These are phyloP conservation scores for Ostrea denselamellosa DNA, from an alignment of 1,140 invertebrate genomes.

Conservation along the genomic window DNA sequence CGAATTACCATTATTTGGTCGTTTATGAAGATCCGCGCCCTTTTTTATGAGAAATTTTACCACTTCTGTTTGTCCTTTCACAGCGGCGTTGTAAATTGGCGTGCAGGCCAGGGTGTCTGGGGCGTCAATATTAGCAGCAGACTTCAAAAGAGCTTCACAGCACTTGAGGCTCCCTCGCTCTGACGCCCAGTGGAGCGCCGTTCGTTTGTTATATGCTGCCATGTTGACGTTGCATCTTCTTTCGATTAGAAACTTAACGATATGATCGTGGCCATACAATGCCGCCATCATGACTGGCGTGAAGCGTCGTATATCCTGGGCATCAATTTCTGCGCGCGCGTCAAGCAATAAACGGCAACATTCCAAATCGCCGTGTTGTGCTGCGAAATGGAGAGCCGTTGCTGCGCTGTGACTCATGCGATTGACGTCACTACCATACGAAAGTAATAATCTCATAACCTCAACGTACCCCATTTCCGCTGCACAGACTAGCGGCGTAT, in stretches of 20 bases:
- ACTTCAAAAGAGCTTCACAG: constrained; percentile 80
- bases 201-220: constrained; percentile 75
- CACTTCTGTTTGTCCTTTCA: constrained; percentile 68
- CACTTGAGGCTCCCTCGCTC: constrained; percentile 80
- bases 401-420: constrained; percentile 75
- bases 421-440: constrained; percentile 82
- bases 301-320: constrained; percentile 74
- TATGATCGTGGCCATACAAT: constrained; percentile 70
- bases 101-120: constrained; percentile 73
- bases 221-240: constrained; percentile 74
- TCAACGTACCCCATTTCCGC: constrained; percentile 91
- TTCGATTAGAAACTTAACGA: constrained; percentile 70
- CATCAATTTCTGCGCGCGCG: constrained; percentile 73
- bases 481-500: constrained; percentile 92
- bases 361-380: constrained; percentile 73
- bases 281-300: constrained; percentile 77
- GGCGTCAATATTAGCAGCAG: constrained; percentile 71
- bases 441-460: constrained; percentile 88
- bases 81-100: constrained; percentile 70
- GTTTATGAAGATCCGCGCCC: constrained; percentile 68
- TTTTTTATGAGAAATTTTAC: constrained; percentile 68
- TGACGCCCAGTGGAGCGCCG: constrained; percentile 76
- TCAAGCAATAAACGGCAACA: constrained; percentile 69
- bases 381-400: constrained; percentile 77
- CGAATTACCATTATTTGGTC: constrained; percentile 69